Base-by-base conservation (phyloP, 2,797 vertebrate species). In the Salmo trutta region DNA sequence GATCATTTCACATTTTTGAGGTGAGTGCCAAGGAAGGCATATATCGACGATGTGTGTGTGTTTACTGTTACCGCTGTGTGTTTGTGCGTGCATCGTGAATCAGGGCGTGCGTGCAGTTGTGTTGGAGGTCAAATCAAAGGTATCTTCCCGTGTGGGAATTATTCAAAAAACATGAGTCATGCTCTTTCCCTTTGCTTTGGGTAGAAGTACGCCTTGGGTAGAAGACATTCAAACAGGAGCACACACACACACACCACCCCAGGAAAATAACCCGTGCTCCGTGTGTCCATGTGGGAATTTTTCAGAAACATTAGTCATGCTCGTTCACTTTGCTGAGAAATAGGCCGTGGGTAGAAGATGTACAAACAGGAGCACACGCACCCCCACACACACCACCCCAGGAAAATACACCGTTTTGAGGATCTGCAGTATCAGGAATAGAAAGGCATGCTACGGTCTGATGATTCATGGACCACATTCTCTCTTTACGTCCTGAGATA, bases 371-470 rank as follows among this genome's bases (percentile, higher is more conserved):
- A 41, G 36, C 74, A 73, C 56, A 56, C 33, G 19, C 15, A 53
- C 56, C 71, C 47, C 71, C 51, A 70, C 41, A 24, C 21, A 62
- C 6, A 3, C 21, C 16, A 15, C 79, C 79, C 77, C 82, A 79
- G 86, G 87, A 89, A 78, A 33, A 74, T 81, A 81, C 81, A 74
- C 70, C 68, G 66, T 74, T 82, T 68, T 81, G 91, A 86, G 90
- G 83, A 86, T 74, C 21, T 17, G 1, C 65, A 70, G 77, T 15
- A 15, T 76, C 83, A 80, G 86, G 87, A 89, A 91, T 87, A 91
- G 8, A 47, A 47, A 2, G 10, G 41, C 41, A 10, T 12, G 41
- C 8, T 7, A 47, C 41, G 2, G 41, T 47, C 41, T 47, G 41
- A 7, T 47, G 41, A 47, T 47, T 47, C 8, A 47, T 47, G 8